Evolutionary conservation across 2,888 invertebrate species (phyloP), one percentile per base, ranked within the genome.

Genomic region (Aphodius sticticus): DNA sequence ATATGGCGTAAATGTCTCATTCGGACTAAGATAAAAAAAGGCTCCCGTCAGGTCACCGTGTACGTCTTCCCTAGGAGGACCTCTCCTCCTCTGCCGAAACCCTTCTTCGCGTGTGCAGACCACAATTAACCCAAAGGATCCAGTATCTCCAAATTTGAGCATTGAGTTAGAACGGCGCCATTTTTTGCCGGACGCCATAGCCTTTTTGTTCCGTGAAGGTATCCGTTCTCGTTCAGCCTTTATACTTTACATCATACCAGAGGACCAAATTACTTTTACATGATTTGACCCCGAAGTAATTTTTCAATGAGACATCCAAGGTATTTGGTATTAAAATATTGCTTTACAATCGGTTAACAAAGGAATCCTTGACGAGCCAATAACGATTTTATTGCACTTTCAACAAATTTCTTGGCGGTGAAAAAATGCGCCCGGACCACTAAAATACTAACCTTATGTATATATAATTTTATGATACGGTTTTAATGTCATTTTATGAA

Each of bases 1-100:
- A 85, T 85, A 84, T 85, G 86, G 85, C 85, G 84, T 85, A 85
- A 86, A 85, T 84, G 84, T 76, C 79, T 72, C 74, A 77, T 53
- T 72, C 74, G 53, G 75, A 36, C 69, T 69, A 16, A 69, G 70
- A 70, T 77, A 77, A 69, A 70, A 35, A 76, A 38, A 76, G 26
- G 69, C 15, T 15, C 6, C 26, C 53, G 76, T 69, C 76, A 53
- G 76, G 76, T 78, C 78, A 78, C 76, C 37, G 78, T 78, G 78
- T 70, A 78, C 12, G 53, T 53, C 53, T 53, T 53, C 53, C 53
- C 53, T 53, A 53, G 53, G 53, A 53, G 12, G 12, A 12, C 9
- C 53, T 26, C 26, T 26, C 53, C 53, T 53, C 53, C 53, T 9
- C 53, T 53, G 53, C 26, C 26, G 12, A 53, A 53, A 53, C 53